Percentiles rank a stretch among this genome's conserved stretches.
Evolutionary conservation across 2,888 invertebrate species (phyloP).

Genomic region (Ryuthela nishihirai): DNA sequence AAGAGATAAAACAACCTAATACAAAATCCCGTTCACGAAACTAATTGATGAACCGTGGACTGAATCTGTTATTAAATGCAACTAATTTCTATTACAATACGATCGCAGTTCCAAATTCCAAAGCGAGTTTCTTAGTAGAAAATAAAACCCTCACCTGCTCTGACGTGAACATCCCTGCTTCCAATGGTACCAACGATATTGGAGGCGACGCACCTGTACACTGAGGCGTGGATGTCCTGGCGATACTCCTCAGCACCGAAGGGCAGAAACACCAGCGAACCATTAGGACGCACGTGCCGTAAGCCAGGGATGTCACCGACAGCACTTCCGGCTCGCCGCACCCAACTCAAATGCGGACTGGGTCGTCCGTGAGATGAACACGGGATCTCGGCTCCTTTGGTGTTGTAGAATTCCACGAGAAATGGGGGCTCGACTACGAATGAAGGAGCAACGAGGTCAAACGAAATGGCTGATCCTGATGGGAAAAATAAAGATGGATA

Average conservation of each 20-base stretch:
- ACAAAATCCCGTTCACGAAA: no score
- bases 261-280: constrained; percentile 88
- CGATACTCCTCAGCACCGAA: constrained; percentile 91
- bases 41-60: no score
- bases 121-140: no score
- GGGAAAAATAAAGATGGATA: not conserved
- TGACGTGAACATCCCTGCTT: constrained; percentile 86
- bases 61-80: no score
- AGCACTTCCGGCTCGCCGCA: constrained; percentile 19
- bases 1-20: no score
- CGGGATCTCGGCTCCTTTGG: constrained; percentile 29
- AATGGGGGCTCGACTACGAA: constrained; percentile 30
- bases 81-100: no score
- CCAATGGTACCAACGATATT: constrained; percentile 86
- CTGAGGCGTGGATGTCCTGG: constrained; percentile 90
- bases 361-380: constrained; percentile 34
- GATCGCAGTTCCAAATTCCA: no score
- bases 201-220: constrained; percentile 85
- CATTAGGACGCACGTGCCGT: constrained; percentile 54
- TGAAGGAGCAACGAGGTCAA: constrained; percentile 25
- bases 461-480: constrained; percentile 4
- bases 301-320: constrained; percentile 38
- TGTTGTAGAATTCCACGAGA: constrained; percentile 33
- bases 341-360: constrained; percentile 29
- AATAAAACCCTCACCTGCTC: constrained; percentile 71